Conservation (phyloP, 2,797 vertebrate genomes). For the Heteromormyrus szaboi region DNA sequence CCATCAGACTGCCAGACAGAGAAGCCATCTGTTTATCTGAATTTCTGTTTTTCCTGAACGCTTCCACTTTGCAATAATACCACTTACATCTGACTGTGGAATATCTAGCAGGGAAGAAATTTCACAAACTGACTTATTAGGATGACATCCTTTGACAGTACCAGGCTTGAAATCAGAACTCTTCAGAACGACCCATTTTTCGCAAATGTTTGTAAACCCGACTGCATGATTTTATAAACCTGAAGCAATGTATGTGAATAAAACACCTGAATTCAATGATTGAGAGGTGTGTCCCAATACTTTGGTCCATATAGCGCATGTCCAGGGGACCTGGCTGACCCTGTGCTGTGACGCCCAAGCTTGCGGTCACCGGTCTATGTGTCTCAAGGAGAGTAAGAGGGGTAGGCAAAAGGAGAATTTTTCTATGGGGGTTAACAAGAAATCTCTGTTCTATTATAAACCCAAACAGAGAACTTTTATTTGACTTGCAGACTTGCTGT, state of each 20-base stretch:
- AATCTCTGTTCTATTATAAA: not conserved
- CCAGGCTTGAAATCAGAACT: no score
- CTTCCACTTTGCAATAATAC: no score
- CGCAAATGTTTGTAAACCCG: no score
- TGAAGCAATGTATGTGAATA: not conserved
- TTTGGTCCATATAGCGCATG: not conserved
- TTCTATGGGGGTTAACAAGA: not conserved
- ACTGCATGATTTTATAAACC: not conserved
- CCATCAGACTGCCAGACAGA: no score
- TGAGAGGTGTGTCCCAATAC: not conserved
- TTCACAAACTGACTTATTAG: no score
- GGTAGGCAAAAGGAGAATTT: not conserved
- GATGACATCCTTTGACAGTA: no score
- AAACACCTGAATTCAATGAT: not conserved
- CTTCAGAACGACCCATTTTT: no score
- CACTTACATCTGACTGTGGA: no score
- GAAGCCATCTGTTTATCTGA: no score
- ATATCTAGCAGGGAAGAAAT: no score
- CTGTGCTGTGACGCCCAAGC: not conserved
- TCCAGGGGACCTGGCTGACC: not conserved
- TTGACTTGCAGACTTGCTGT: not conserved
- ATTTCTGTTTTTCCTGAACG: no score
- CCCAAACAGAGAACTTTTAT: not conserved
- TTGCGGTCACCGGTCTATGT: not conserved
- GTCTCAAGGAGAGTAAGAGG: not conserved